Conservation (phyloP, 2,113 vertebrate genomes). For the Kryptolebias marmoratus region DNA sequence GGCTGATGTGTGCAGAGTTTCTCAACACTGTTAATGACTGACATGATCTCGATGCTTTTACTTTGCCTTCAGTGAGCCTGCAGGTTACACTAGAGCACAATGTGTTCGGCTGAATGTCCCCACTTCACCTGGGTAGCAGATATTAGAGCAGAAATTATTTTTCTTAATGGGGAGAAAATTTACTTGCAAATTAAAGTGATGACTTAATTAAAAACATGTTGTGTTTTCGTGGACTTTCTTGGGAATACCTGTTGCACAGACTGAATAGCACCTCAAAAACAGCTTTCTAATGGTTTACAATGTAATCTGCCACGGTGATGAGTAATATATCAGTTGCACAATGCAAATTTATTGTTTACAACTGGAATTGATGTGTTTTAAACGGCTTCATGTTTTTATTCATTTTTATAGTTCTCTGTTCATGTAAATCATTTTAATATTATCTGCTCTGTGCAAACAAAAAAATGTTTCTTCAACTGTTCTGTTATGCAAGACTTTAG, state of each 20-base stretch:
- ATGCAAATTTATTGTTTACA: no score
- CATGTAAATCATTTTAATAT: background rate
- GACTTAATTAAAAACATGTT: no score
- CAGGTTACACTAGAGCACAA: background rate
- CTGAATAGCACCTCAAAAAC: background rate
- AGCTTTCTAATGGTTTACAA: no score
- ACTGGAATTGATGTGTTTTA: no score
- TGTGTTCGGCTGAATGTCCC: background rate
- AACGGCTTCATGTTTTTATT: background rate
- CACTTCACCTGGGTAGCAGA: background rate
- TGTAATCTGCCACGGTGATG: no score
- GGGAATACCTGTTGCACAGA: slow-evolving; percentile 27
- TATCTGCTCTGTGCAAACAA: background rate
- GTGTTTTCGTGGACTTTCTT: no score
- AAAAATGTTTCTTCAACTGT: slow-evolving; percentile 15
- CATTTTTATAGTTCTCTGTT: background rate
- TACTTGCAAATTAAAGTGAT: no score
- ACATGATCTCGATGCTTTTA: slow-evolving; percentile 9
- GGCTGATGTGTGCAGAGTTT: slow-evolving; percentile 33
- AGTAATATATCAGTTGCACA: no score
- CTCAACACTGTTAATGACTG: slow-evolving; percentile 17
- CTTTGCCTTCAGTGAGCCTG: slow-evolving; percentile 1
- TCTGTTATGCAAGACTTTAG: no score
- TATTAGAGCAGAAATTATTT: no score
- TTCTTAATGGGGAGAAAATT: no score